Percentiles rank a stretch among this genome's conserved stretches.
Evolutionary conservation across 2,113 vertebrate genomes (phyloP).

Genomic region (Cyanoramphus novaezelandiae): DNA sequence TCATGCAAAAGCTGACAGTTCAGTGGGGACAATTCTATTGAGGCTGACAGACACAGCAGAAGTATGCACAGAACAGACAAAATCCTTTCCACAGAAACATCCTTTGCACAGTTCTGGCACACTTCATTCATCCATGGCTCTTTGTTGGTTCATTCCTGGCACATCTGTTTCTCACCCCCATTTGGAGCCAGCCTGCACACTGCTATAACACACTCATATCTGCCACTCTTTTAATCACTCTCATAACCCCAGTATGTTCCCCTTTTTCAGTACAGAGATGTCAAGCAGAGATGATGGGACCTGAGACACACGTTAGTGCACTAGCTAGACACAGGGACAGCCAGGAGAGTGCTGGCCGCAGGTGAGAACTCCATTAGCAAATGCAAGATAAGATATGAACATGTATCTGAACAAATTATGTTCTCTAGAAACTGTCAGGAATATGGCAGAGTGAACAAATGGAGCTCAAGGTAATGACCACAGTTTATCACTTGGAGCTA

Average conservation of each 20-base stretch:
- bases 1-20: background rate
- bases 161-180: background rate
- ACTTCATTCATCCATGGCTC: background rate
- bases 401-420: background rate
- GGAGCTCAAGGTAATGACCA: background rate
- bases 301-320: background rate
- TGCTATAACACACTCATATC: background rate
- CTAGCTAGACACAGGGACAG: background rate
- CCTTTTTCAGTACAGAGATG: background rate
- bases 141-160: background rate
- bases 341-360: background rate
- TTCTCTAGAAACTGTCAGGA: background rate
- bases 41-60: background rate
- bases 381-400: background rate
- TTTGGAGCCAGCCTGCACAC: background rate
- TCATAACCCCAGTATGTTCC: background rate
- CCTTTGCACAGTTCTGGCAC: background rate
- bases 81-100: background rate
- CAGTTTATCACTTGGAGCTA: background rate
- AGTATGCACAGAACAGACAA: background rate
- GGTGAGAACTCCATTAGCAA: background rate
- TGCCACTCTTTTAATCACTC: background rate
- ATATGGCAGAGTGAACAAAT: background rate
- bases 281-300: background rate
- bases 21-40: background rate